Evolutionary conservation across 1,140 invertebrate species (phyloP).

Genomic region (Brachionus koreanus): DNA sequence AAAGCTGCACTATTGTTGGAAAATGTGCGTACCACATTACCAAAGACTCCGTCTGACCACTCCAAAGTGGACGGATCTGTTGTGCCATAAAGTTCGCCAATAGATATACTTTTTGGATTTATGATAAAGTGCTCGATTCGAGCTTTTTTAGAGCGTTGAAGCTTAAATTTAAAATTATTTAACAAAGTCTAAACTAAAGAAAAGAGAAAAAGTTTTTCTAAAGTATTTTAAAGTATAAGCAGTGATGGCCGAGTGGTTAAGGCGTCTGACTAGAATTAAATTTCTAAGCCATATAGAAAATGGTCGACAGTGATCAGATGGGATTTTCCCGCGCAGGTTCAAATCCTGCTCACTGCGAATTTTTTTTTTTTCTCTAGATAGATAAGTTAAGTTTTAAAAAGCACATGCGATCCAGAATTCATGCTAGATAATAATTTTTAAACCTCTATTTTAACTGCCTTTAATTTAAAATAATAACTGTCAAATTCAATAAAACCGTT

Average conservation of each 20-base stretch:
- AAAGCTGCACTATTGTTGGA: not conserved
- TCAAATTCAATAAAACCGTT: not conserved
- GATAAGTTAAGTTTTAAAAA: not conserved
- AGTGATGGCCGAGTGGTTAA: constrained; percentile 2
- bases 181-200: not conserved
- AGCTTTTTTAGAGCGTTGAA: constrained; percentile 5
- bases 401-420: not conserved
- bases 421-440: not conserved
- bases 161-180: constrained; percentile 17
- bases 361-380: not conserved
- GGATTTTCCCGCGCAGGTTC: constrained; percentile 1
- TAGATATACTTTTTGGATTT: constrained; percentile 75
- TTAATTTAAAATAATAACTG: constrained; percentile 8
- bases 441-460: constrained; percentile 26
- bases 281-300: not conserved
- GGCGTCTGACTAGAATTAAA: not conserved
- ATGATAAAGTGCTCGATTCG: constrained; percentile 54
- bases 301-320: not conserved
- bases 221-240: not conserved
- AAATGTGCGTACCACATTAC: constrained; percentile 1
- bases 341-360: constrained; percentile 3
- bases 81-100: constrained; percentile 78
- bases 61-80: constrained; percentile 75
- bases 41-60: constrained; percentile 77
- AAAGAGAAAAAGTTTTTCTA: not conserved